These are phyloP conservation scores for Spodoptera exigua DNA, from an alignment of 2,888 invertebrate species.

Conservation along the genomic window DNA sequence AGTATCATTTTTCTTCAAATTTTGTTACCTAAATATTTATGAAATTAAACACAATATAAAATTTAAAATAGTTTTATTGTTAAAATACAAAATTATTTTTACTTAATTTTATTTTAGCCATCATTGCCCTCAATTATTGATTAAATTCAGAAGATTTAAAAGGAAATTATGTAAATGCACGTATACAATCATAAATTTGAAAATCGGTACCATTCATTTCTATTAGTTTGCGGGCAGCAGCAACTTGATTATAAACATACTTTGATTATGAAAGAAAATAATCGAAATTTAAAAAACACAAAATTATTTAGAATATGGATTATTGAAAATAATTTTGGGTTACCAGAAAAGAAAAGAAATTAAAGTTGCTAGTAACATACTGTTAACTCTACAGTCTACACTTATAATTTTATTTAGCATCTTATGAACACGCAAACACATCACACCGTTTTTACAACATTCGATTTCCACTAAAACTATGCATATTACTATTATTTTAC, in stretches of 20 bases:
- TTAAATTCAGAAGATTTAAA: constrained; percentile 22
- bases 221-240: too few species aligned
- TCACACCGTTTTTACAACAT: constrained; percentile 2
- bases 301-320: too few species aligned
- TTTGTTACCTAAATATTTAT: constrained; percentile 40
- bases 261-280: too few species aligned
- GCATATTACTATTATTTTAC: constrained; percentile 18
- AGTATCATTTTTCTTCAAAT: constrained; percentile 39
- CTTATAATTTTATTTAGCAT: too few species aligned
- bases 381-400: too few species aligned
- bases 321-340: too few species aligned
- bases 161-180: neutral
- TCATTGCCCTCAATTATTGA: constrained; percentile 16
- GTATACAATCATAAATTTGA: neutral
- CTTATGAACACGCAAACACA: neutral
- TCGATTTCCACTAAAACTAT: constrained; percentile 7
- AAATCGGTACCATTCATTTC: too few species aligned
- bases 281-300: too few species aligned
- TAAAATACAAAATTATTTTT: constrained; percentile 39
- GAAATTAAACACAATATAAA: constrained; percentile 51
- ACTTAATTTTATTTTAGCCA: constrained; percentile 32
- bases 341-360: neutral
- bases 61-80: constrained; percentile 53
- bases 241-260: too few species aligned
- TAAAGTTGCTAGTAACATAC: neutral